phyloP scores from a whole-genome alignment of 1,140 invertebrate species.

The Sycophaga agraensis region DNA sequence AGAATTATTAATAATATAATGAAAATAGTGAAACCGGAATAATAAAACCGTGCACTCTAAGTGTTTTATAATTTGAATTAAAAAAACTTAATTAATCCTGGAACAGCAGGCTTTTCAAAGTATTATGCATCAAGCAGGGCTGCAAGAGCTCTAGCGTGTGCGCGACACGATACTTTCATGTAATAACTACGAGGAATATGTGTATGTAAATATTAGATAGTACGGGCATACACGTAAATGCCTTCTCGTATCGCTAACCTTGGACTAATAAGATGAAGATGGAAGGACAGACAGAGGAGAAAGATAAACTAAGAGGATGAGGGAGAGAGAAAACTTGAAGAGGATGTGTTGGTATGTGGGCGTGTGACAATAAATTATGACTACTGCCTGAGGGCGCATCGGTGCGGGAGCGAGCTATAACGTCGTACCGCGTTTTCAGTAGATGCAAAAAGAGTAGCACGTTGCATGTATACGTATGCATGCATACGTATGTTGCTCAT shows the following conservation, averaged over 20 bases:
- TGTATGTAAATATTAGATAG: neutral
- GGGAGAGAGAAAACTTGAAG: no score
- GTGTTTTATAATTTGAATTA: no score
- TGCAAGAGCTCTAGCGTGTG: neutral
- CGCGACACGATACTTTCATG: neutral
- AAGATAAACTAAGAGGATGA: neutral
- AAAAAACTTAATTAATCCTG: no score
- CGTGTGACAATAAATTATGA: no score
- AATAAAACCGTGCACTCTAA: no score
- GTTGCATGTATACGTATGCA: conserved; percentile 1
- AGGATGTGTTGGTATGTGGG: no score
- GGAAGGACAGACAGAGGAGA: neutral
- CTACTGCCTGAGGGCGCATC: conserved; percentile 6
- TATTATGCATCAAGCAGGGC: neutral
- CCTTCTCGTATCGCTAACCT: neutral
- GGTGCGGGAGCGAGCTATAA: conserved; percentile 34
- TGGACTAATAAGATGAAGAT: neutral
- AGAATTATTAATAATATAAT: no score
- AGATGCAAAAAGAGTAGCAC: conserved; percentile 33
- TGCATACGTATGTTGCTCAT: no score
- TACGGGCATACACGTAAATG: neutral
- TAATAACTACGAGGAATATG: neutral
- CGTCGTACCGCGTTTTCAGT: conserved; percentile 37
- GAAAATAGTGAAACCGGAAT: no score
- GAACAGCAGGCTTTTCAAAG: no score